Conservation (phyloP, 2,113 vertebrate genomes). For the Riparia riparia region DNA sequence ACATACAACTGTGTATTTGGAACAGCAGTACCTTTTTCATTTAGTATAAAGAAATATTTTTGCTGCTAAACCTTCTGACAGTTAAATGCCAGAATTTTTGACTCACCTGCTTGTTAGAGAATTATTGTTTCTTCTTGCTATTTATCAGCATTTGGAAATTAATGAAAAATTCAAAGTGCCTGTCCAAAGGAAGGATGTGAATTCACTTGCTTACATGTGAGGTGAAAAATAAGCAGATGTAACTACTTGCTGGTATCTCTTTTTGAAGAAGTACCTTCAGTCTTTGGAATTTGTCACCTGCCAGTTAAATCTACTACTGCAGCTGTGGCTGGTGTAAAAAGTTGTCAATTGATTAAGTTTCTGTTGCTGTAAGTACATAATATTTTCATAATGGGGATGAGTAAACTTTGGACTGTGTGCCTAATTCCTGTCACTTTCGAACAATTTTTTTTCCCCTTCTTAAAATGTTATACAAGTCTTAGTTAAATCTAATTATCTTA, state of each 20-base stretch:
- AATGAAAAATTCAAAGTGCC: background rate
- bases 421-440: background rate
- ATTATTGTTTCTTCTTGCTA: background rate
- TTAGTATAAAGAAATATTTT: background rate
- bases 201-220: background rate
- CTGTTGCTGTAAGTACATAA: fast-evolving
- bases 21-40: background rate
- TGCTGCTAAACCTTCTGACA: background rate
- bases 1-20: fast-evolving
- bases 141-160: background rate
- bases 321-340: background rate
- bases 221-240: background rate
- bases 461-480: background rate
- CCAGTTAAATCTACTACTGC: background rate
- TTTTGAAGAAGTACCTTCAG: background rate
- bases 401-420: background rate
- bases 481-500: background rate
- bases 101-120: background rate
- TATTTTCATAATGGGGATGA: background rate
- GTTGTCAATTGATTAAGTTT: background rate
- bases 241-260: background rate
- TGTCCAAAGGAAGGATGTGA: background rate
- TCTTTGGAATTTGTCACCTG: background rate
- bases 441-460: background rate
- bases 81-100: background rate